phyloP scores from a whole-genome alignment of 2,888 invertebrate genomes.

The Eilema griseolum region DNA sequence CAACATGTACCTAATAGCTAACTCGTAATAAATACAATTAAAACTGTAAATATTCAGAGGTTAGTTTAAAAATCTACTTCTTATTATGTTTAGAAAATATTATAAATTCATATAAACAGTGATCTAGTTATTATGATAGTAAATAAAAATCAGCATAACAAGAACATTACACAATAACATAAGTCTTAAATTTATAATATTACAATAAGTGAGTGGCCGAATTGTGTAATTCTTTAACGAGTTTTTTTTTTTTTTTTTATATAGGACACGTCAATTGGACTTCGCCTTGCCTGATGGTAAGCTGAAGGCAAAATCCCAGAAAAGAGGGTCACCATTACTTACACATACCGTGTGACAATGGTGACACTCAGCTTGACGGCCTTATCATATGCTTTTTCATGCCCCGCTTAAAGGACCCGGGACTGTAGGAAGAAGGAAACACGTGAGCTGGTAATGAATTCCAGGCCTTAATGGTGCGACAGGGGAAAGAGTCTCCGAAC shows the following conservation, averaged over 20 bases:
- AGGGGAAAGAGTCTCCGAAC: too few species aligned
- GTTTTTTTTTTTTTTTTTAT: background rate
- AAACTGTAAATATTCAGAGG: background rate
- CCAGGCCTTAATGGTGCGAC: too few species aligned
- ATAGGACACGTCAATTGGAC: too few species aligned
- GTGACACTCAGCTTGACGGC: too few species aligned
- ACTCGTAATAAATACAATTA: background rate
- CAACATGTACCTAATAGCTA: background rate
- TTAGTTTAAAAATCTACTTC: background rate
- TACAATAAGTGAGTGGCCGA: background rate
- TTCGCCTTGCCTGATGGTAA: too few species aligned
- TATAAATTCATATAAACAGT: constrained; percentile 1
- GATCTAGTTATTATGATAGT: background rate
- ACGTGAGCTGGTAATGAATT: too few species aligned
- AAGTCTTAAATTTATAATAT: constrained; percentile 4
- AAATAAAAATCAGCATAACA: background rate
- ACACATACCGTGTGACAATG: too few species aligned
- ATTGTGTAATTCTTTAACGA: background rate
- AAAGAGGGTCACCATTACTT: too few species aligned
- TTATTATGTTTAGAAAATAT: background rate
- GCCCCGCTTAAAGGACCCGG: too few species aligned
- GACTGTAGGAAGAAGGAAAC: too few species aligned
- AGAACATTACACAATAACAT: constrained; percentile 12
- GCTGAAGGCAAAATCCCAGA: too few species aligned
- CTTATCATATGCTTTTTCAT: too few species aligned